phyloP scores from a whole-genome alignment of 2,888 invertebrate genomes.

The Sycophila texana region DNA sequence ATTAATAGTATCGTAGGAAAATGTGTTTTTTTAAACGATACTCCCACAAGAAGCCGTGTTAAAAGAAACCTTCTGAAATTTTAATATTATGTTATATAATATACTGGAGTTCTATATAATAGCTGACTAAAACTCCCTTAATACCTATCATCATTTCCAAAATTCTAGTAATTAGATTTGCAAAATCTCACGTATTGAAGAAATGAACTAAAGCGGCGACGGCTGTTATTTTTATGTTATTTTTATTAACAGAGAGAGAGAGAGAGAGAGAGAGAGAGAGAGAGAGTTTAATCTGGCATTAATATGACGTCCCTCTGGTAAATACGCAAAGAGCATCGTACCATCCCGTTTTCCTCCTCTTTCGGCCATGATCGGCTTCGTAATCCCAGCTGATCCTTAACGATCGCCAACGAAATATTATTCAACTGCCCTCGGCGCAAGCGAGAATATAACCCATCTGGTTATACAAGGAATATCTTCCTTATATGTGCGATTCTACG shows the following conservation, averaged over 20 bases:
- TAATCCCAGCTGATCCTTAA: constrained; percentile 61
- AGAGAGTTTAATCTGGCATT: constrained; percentile 64
- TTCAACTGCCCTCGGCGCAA: constrained; percentile 5
- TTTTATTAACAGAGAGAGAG: constrained; percentile 1
- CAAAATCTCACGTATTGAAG: not conserved
- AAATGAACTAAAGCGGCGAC: not conserved
- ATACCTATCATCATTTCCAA: too few species aligned
- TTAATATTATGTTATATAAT: too few species aligned
- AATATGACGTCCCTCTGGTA: constrained; percentile 65
- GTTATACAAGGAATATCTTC: not conserved
- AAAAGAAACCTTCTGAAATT: too few species aligned
- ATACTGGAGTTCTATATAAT: too few species aligned
- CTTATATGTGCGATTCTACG: too few species aligned
- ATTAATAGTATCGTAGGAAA: too few species aligned
- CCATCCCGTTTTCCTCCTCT: constrained; percentile 46
- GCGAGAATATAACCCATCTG: not conserved
- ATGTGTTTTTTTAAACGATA: too few species aligned
- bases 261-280: too few species aligned
- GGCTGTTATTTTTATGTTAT: too few species aligned
- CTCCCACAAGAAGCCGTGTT: too few species aligned
- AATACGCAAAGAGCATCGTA: constrained; percentile 61
- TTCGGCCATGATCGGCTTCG: constrained; percentile 39
- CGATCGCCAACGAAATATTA: constrained; percentile 59
- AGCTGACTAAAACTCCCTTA: too few species aligned
- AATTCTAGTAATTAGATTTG: too few species aligned